Conservation (phyloP, 2,888 invertebrate species). For the Yponomeuta sedellus region DNA sequence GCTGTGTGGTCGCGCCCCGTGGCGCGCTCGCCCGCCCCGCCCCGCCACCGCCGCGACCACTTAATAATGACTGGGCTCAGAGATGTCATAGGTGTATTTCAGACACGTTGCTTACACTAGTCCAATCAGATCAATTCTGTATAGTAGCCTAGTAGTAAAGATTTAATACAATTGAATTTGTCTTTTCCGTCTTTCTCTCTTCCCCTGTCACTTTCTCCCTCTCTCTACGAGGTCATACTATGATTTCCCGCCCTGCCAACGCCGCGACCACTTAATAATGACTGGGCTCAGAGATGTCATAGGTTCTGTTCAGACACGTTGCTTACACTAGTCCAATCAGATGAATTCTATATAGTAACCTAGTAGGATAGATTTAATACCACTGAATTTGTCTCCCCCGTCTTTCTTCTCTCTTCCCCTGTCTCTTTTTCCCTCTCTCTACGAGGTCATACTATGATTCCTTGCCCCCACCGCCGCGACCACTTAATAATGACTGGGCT, state of each 20-base stretch:
- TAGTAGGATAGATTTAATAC: too few species aligned
- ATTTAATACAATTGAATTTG: too few species aligned
- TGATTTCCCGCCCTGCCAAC: neutral
- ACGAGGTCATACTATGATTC: neutral
- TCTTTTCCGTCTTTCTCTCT: too few species aligned
- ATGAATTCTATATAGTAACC: too few species aligned
- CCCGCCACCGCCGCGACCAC: neutral
- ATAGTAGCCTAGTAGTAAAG: too few species aligned
- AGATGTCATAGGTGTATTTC: neutral
- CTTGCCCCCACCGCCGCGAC: neutral
- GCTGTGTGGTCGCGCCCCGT: slow-evolving; percentile 1
- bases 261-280: neutral
- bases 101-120: neutral
- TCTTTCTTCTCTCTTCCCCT: too few species aligned
- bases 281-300: neutral
- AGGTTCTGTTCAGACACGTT: neutral
- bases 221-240: neutral
- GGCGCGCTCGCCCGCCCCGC: neutral
- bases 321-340: too few species aligned
- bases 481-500: neutral
- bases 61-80: neutral
- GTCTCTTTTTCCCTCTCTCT: too few species aligned
- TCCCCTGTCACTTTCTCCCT: too few species aligned
- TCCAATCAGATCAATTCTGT: neutral
- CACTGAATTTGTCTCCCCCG: too few species aligned